Evolutionary conservation across 23 tunicate genomes (phyloP), one percentile per base, ranked within the genome.

Genomic region (Botrylloides violaceus): DNA sequence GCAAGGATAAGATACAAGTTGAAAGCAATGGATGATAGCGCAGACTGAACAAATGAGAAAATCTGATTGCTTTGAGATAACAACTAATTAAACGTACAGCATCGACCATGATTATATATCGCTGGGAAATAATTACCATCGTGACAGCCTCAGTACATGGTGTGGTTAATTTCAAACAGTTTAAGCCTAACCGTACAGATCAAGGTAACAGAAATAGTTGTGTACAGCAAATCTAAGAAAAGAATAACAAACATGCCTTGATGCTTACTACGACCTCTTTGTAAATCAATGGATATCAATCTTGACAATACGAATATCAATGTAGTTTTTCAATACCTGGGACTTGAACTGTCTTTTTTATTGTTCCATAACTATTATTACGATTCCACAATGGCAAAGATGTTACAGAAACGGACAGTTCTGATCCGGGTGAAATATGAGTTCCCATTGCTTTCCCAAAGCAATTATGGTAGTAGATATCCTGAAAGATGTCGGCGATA

Each of bases 391-490:
- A 6, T 18, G 74, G 74, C 56, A 68, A 26, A 4, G 26, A 12
- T 25, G 27, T 22, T 4, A 68, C 47, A 68, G 21, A 43, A 1
- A 68, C 74, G 26, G 56, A 6, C 20, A 68, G 20, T 19, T 39
- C 29, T 37, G 74, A 35, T 0, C 2, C 74, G 26, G 74, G 74
- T n/a, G 56, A 35, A 0, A 68, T 37, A n/a, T 20, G 26, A 20
- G 58, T 43, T 38, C 58, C 56, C 29, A 5, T 43, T 5, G 7
- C 58, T 22, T 43, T 68, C 4, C 74, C 74, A 1, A 36, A 68
- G 74, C 74, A 68, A 25, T 68, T 56, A 43, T 68, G 22, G 29
- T 68, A 37, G 28, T 12, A 63, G 26, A 63, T 63, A 31, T 63
- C 70, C 39, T 68, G 1, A 68, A 68, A 68, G 22, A 23, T 22